Conservation (phyloP, 2,797 vertebrate genomes). For the Streptopelia turtur region DNA sequence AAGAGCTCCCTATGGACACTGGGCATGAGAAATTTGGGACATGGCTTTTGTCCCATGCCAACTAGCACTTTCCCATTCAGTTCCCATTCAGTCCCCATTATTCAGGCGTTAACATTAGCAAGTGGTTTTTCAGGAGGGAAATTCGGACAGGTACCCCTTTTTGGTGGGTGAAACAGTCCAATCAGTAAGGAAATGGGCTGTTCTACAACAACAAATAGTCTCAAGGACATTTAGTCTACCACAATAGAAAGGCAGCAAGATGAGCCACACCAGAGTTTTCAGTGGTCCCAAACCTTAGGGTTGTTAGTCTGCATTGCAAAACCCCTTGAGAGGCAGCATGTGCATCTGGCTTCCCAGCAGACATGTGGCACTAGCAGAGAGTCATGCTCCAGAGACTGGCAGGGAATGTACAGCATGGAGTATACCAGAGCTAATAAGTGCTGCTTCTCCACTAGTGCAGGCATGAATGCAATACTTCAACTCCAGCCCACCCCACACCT, state of each 20-base stretch:
- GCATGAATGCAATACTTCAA: not conserved
- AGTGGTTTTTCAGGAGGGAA: not conserved
- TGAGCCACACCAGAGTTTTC: not conserved
- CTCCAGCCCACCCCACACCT: not conserved
- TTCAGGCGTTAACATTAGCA: not conserved
- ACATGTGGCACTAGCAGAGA: not conserved
- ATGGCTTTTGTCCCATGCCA: not conserved
- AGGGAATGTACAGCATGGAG: not conserved
- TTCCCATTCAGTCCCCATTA: not conserved
- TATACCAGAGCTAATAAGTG: not conserved
- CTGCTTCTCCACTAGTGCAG: not conserved
- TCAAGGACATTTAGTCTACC: not conserved
- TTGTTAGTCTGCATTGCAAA: not conserved
- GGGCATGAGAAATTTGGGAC: not conserved
- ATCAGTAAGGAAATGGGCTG: not conserved
- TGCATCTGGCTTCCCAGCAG: not conserved
- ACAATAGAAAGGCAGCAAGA: not conserved
- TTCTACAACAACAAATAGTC: not conserved
- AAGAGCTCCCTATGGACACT: not conserved
- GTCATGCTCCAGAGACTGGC: not conserved
- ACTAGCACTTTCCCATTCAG: not conserved
- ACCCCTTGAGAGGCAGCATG: not conserved
- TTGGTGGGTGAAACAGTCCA: not conserved
- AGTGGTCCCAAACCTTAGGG: not conserved
- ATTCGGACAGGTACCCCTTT: not conserved